phyloP scores from a whole-genome alignment of 2,113 vertebrate species.

The Gobius niger region DNA sequence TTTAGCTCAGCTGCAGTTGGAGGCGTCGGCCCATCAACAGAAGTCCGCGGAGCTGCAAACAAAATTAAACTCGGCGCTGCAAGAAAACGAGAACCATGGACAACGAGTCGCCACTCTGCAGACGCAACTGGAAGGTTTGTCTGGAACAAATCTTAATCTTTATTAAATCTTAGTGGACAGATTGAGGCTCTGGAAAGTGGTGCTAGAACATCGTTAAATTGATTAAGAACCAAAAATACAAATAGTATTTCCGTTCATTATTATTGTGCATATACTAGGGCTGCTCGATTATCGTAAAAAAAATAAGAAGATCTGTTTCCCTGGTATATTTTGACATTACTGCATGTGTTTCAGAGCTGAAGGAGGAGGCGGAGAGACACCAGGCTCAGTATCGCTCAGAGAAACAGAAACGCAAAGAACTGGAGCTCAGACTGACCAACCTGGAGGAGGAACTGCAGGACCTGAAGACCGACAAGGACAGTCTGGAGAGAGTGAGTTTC shows the following conservation, averaged over 20 bases:
- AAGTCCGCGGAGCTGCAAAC: conserved; percentile 80
- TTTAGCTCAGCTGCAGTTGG: conserved; percentile 86
- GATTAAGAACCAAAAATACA: too few relatives aligned
- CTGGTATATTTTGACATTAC: too few relatives aligned
- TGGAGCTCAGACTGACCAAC: conserved; percentile 78
- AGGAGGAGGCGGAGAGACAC: conserved; percentile 76
- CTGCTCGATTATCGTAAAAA: too few relatives aligned
- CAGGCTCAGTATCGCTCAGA: conserved; percentile 81
- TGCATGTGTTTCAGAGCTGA: conserved; percentile 77
- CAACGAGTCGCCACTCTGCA: conserved; percentile 73
- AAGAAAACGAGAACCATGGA: conserved; percentile 76
- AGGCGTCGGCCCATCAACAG: conserved; percentile 85
- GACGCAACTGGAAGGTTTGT: conserved; percentile 81
- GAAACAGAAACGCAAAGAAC: conserved; percentile 86
- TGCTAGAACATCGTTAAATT: too few relatives aligned
- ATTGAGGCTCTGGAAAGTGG: too few relatives aligned
- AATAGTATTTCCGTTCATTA: too few relatives aligned
- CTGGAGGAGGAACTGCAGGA: conserved; percentile 89
- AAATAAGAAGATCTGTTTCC: too few relatives aligned
- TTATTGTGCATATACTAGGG: too few relatives aligned
- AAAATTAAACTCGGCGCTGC: conserved; percentile 78
- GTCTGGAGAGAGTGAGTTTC: conserved; percentile 81
- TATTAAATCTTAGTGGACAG: too few relatives aligned
- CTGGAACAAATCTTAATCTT: neutral
- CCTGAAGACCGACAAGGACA: conserved; percentile 83